Percentiles rank a stretch among this genome's conserved stretches.
These are phyloP conservation scores for Ornithorhynchus anatinus DNA, from an alignment of 2,113 vertebrate species.

Conservation along the genomic window DNA sequence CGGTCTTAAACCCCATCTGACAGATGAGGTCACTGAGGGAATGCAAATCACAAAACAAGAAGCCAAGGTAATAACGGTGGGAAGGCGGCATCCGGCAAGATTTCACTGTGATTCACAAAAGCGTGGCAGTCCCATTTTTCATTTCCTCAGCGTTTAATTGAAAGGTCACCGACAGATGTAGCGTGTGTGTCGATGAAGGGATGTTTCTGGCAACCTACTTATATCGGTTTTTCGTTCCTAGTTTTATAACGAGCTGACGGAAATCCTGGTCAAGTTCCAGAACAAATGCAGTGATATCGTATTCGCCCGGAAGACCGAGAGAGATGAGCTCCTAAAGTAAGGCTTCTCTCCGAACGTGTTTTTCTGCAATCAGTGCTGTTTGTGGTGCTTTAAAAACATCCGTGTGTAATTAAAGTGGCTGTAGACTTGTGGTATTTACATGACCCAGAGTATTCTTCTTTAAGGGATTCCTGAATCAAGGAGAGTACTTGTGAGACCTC, in stretches of 20 bases:
- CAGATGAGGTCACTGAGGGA: too few species aligned
- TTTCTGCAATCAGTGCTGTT: neutral
- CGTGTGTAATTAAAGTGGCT: neutral
- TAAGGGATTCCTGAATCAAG: too few species aligned
- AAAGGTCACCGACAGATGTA: neutral
- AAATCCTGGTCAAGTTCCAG: conserved; percentile 95
- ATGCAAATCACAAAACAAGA: too few species aligned
- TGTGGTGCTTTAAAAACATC: neutral
- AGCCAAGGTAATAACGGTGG: too few species aligned
- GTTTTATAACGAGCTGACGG: conserved; percentile 98
- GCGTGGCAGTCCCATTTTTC: too few species aligned
- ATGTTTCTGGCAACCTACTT: neutral
- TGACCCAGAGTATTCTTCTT: too few species aligned
- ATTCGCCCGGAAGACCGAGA: conserved; percentile 96
- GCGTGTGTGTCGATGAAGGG: neutral
- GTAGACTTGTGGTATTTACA: neutral
- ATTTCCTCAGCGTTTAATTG: neutral
- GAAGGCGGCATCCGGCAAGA: too few species aligned
- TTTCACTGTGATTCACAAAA: too few species aligned
- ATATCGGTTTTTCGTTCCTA: conserved; percentile 49
- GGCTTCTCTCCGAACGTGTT: too few species aligned
- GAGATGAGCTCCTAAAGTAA: conserved; percentile 97
- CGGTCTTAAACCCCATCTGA: too few species aligned
- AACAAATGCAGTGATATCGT: conserved; percentile 98
- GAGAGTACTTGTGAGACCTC: too few species aligned